Base-by-base conservation (phyloP, 2,113 vertebrate species). In the Otocyon megalotis region DNA sequence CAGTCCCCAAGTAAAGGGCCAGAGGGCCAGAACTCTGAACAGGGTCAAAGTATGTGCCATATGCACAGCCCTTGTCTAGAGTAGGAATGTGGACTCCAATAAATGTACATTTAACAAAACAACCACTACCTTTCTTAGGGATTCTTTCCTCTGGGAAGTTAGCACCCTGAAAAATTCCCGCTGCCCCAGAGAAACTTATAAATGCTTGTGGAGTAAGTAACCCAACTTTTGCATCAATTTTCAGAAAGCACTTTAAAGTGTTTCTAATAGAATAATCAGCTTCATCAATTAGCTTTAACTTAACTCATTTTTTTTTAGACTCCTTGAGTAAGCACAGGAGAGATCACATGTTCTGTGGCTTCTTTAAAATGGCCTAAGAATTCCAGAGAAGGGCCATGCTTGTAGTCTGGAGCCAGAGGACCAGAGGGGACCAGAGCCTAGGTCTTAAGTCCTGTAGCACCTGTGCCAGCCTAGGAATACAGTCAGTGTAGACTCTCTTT, bases 191-290 rank as follows among this genome's bases (percentile, higher is more conserved):
- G 62, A 83, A 67, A 30, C 28, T 67, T 58, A 80, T 58, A 37
- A 84, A 81, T 97, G 63, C 48, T 86, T 82, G 54, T 90, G 22
- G 63, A 81, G 48, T 91, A 93, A 92, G 67, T 77, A 76, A 76
- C 43, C 65, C 58, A 85, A 77, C 81, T 88, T 91, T 12, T 37
- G 48, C 63, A 92, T 88, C 13, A 24, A 54, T 94, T 83, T 93
- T 43, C 72, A 88, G 67, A 94, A 93, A 32, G 71, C 17, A 15
- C 82, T 82, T 67, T 14, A n/a, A 89, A 79, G 17, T 94, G 16
- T 54, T 95, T 97, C 94, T 83, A 81, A 76, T 56, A 48, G n/a
- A 82, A 32, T 82, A 53, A 88, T 90, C 77, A 96, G 50, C 43
- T 84, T 56, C 22, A 56, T 74, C 56, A 28, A 43, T 53, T 77